A percentile compares a stretch with the other conserved stretches of the same genome.
phyloP scores from a whole-genome alignment of 1,140 invertebrate genomes.

The Zaprionus kolodkinae region DNA sequence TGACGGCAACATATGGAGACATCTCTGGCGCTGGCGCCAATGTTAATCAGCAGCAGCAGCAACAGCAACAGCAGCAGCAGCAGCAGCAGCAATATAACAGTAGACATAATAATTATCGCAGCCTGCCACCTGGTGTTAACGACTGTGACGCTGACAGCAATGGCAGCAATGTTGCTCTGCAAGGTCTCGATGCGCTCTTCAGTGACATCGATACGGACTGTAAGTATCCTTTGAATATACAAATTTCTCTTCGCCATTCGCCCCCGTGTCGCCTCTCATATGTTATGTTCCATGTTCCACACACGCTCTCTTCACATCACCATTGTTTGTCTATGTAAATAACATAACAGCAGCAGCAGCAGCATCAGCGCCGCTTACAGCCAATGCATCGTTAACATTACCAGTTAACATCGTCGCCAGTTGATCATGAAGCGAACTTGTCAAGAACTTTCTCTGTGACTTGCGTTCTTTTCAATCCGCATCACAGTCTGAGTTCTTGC shows the following conservation, averaged over 20 bases:
- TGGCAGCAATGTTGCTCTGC: conserved; percentile 59
- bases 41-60: conserved; percentile 53
- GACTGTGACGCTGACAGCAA: conserved; percentile 69
- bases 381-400: neutral
- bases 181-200: conserved; percentile 66
- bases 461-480: conserved; percentile 88
- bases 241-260: neutral
- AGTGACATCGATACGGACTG: conserved; percentile 64
- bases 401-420: neutral
- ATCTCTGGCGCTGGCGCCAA: conserved; percentile 73
- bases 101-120: conserved; percentile 38
- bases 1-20: conserved; percentile 53
- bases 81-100: conserved; percentile 60
- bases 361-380: neutral
- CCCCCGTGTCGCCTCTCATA: neutral
- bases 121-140: conserved; percentile 31
- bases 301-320: conserved; percentile 10
- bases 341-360: neutral
- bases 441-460: conserved; percentile 92
- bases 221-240: conserved; percentile 45
- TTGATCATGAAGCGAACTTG: conserved; percentile 85
- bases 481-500: conserved; percentile 97
- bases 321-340: conserved; percentile 45
- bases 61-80: conserved; percentile 61
- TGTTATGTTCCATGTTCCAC: neutral